These are phyloP conservation scores for Pachyrhynchus sulphureomaculatus DNA, from an alignment of 1,140 invertebrate species.

Conservation along the genomic window DNA sequence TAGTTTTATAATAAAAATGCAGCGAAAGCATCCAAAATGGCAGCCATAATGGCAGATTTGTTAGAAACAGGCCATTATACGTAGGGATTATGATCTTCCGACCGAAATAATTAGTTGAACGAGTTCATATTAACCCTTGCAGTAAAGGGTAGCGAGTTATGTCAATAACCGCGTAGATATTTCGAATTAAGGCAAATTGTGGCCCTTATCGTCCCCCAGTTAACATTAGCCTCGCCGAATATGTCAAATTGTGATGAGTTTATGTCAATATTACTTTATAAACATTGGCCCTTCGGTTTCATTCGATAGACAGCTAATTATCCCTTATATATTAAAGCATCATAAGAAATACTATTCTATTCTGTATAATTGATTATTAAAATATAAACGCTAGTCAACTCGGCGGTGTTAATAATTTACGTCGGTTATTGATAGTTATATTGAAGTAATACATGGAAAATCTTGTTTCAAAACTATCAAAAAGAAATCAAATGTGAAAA, in stretches of 20 bases:
- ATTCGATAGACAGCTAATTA: too few species aligned
- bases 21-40: constrained; percentile 37
- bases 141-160: constrained; percentile 46
- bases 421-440: too few species aligned
- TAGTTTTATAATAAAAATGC: background rate
- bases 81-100: constrained; percentile 52
- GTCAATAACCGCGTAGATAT: constrained; percentile 52
- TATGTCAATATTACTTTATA: constrained; percentile 5
- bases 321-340: too few species aligned
- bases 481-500: too few species aligned
- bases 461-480: too few species aligned
- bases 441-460: too few species aligned
- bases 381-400: too few species aligned
- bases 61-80: constrained; percentile 51
- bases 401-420: too few species aligned
- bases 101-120: constrained; percentile 53
- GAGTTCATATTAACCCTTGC: constrained; percentile 52
- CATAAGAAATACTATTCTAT: too few species aligned
- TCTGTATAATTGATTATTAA: too few species aligned
- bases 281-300: background rate
- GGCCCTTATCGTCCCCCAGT: constrained; percentile 30
- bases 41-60: constrained; percentile 51
- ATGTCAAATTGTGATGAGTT: constrained; percentile 13
- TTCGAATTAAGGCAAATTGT: constrained; percentile 51
- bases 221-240: constrained; percentile 13